These are phyloP conservation scores for Hemicentrotus pulcherrimus DNA, from an alignment of 35 echinoderm and acorn worm species.

Conservation along the genomic window DNA sequence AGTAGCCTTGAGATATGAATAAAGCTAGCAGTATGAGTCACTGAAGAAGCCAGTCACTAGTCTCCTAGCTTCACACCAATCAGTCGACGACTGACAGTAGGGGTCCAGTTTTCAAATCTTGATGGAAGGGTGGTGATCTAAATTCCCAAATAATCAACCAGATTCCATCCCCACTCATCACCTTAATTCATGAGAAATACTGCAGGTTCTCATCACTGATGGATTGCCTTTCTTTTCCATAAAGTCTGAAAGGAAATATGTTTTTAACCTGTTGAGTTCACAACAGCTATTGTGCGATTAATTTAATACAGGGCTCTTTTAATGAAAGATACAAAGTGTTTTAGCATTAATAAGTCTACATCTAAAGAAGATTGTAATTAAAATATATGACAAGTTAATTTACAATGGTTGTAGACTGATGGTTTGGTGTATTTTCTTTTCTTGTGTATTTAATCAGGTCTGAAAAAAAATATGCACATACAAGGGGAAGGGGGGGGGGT, in stretches of 20 bases:
- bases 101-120: background rate
- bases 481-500: too few relatives aligned
- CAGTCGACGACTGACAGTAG: background rate
- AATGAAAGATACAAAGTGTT: too few relatives aligned
- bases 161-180: background rate
- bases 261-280: too few relatives aligned
- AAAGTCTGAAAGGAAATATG: background rate
- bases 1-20: slow-evolving; percentile 10
- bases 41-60: background rate
- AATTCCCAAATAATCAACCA: background rate
- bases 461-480: too few relatives aligned
- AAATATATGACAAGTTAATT: too few relatives aligned
- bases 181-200: background rate
- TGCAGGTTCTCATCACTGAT: background rate
- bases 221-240: background rate
- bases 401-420: too few relatives aligned
- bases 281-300: too few relatives aligned
- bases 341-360: too few relatives aligned
- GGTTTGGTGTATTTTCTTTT: too few relatives aligned
- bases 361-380: too few relatives aligned
- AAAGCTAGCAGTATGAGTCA: slow-evolving; percentile 5
- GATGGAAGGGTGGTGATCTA: background rate
- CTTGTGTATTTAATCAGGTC: too few relatives aligned
- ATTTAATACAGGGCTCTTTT: too few relatives aligned
- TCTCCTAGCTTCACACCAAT: slow-evolving; percentile 4